Conservation (phyloP, 2,113 vertebrate genomes). For the Eulemur rufifrons region DNA sequence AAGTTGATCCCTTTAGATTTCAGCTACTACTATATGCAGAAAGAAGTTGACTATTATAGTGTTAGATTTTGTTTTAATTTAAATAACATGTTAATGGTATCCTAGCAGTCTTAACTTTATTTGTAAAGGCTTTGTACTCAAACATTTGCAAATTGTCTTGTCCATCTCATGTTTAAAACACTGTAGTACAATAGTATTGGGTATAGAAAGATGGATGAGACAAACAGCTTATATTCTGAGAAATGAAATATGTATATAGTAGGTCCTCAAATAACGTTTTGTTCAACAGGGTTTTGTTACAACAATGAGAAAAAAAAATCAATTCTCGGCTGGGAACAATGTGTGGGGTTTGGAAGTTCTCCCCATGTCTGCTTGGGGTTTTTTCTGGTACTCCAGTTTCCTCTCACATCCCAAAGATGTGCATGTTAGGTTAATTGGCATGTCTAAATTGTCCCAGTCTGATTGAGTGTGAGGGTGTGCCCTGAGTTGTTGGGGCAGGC, state of each 20-base stretch:
- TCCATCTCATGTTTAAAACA: not conserved
- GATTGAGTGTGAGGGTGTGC: too few species aligned
- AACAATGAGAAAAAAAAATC: not conserved
- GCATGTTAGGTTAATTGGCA: too few species aligned
- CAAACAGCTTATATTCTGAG: not conserved
- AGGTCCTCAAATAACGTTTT: not conserved
- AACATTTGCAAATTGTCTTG: not conserved
- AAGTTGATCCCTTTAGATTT: slow-evolving; percentile 55
- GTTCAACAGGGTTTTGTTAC: too few species aligned
- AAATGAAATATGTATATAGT: not conserved
- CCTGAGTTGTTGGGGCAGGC: too few species aligned
- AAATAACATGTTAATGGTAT: not conserved
- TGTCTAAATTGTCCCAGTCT: too few species aligned
- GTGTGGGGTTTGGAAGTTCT: too few species aligned
- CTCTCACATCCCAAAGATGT: too few species aligned
- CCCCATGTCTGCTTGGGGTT: too few species aligned
- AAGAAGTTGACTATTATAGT: not conserved
- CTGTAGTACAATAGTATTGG: not conserved
- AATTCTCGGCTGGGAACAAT: too few species aligned
- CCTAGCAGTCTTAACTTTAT: not conserved
- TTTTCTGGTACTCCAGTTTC: too few species aligned
- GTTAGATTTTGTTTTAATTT: slow-evolving; percentile 43
- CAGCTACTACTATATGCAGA: not conserved
- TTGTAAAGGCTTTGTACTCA: slow-evolving; percentile 9
- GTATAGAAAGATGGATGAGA: not conserved